These are phyloP conservation scores for Bubo scandiacus DNA, from an alignment of 2,113 vertebrate species.

Conservation along the genomic window DNA sequence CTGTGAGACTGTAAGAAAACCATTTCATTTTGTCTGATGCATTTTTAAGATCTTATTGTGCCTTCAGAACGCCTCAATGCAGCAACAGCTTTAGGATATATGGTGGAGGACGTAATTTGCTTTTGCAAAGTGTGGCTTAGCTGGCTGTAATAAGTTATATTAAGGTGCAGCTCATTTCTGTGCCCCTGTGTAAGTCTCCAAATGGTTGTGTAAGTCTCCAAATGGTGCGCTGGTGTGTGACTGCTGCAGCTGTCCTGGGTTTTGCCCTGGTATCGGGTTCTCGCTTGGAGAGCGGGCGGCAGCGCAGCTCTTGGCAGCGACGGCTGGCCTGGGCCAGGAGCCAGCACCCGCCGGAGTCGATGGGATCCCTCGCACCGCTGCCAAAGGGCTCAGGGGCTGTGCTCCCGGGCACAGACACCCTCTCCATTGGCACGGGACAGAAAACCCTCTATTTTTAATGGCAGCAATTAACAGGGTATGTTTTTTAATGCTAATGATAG, in stretches of 20 bases:
- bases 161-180: not conserved
- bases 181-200: not conserved
- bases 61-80: not conserved
- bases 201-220: not conserved
- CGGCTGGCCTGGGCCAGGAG: not conserved
- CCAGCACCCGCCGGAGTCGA: not conserved
- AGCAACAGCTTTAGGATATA: not conserved
- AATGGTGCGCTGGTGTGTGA: not conserved
- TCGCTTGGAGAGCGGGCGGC: not conserved
- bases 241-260: conserved; percentile 5
- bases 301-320: not conserved
- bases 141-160: not conserved
- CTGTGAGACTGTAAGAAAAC: not conserved
- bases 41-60: not conserved
- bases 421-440: not conserved
- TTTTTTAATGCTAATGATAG: not conserved
- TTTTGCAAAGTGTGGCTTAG: not conserved
- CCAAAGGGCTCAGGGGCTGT: not conserved
- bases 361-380: rapidly evolving
- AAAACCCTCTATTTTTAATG: not conserved
- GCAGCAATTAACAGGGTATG: not conserved
- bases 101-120: not conserved
- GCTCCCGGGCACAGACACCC: not conserved
- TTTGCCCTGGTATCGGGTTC: not conserved
- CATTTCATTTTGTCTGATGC: not conserved